Evolutionary conservation across 2,113 vertebrate genomes (phyloP), one percentile per base, ranked within the genome.

Genomic region (Pteronura brasiliensis): DNA sequence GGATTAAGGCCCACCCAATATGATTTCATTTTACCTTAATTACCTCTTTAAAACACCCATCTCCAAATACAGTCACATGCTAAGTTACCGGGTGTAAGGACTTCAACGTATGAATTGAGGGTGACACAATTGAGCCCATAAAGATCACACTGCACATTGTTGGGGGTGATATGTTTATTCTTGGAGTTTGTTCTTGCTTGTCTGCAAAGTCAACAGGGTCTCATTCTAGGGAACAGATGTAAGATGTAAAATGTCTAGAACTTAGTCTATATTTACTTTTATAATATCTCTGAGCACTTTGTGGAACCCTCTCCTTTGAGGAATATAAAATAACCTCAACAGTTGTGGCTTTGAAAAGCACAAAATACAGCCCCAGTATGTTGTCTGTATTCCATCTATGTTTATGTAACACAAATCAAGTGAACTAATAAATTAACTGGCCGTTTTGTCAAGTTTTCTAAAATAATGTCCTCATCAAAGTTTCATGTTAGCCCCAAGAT

Each of bases 401-500:
- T 67, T 82, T 88, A 39, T 59, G 80, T 93, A 83, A 74, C 88
- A 96, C 95, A 88, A 89, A 83, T 31, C 65, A 88, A 93, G 61
- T 72, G 71, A 97, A 85, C n/a, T 74, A 96, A 79, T 23, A 86
- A 85, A 90, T 86, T 89, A 91, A 88, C 29, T 81, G 49, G 7
- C 76, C 34, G 71, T 74, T 42, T 83, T 39, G 39, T 52, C 36
- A 77, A 52, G 23, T 93, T 97, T 83, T 79, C 97, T 89, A 92
- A 95, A 67, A 61, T 65, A 93, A 39, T 76, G 4, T 49, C 77
- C 34, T 83, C 47, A 74, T 2, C 34, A 59, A 76, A 69, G 52
- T 81, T n/a, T 71, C n/a, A 12, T 8, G 42, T 63, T 57, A 63
- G 4, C 88, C 4, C 23, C n/a, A 87, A 63, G 34, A 25, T 87